Conservation (phyloP, 2,888 invertebrate genomes). For the Chrysomela aeneicollis region DNA sequence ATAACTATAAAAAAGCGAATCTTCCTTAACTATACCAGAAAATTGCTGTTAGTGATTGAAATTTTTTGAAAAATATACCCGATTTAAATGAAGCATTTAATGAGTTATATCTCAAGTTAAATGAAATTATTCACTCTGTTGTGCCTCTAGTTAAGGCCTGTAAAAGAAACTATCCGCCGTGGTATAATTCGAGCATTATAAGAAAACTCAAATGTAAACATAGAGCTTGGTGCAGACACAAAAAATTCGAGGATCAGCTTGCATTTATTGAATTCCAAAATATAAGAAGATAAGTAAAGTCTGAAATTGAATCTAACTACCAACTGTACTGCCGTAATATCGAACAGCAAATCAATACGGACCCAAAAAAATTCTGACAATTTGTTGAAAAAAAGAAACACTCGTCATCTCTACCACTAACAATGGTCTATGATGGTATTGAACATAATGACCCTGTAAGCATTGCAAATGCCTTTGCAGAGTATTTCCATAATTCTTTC, state of each 20-base stretch:
- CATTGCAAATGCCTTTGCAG: constrained; percentile 17
- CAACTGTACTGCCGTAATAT: no score
- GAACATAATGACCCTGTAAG: constrained; percentile 11
- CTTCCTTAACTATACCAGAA: background rate
- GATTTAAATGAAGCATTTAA: background rate
- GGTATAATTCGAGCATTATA: background rate
- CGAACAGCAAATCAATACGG: no score
- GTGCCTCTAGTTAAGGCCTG: background rate
- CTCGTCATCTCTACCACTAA: background rate
- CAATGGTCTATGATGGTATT: constrained; percentile 6
- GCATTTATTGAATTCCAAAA: background rate
- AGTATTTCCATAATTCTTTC: background rate
- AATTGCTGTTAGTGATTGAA: background rate
- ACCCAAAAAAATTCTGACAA: constrained; percentile 7
- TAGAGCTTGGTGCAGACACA: background rate
- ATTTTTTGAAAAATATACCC: background rate
- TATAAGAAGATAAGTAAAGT: background rate
- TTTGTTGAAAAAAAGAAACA: no score
- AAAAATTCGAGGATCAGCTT: background rate
- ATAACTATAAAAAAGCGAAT: background rate
- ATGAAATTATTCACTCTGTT: background rate
- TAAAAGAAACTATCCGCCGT: background rate
- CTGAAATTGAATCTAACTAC: background rate
- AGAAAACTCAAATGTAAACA: background rate
- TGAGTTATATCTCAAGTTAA: background rate